Base-by-base conservation (phyloP, 2,888 invertebrate genomes). In the Deroplatys truncata region DNA sequence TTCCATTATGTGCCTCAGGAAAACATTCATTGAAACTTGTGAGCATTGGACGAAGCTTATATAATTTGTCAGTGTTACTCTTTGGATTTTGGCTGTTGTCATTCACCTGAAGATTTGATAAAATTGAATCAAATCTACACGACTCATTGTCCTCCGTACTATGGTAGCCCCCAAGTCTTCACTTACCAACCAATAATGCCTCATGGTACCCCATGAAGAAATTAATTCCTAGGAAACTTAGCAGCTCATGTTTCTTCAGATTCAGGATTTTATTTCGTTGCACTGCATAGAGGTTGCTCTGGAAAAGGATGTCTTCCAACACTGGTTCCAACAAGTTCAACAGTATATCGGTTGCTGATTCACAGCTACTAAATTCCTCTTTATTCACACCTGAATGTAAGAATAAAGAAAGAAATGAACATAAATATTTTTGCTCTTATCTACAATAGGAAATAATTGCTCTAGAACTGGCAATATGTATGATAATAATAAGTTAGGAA, bases 201-300 rank as follows among this genome's bases (percentile, higher is more conserved):
- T 90, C 83, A 84, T 90, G 87, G 35, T 90, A 90, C 0, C 90
- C 88, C 90, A 90, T 89, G 28, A 90, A 84, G n/a, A 90, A 90
- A 89, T 89, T 84, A 28, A 89, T 90, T 28, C 84, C 89, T 56
- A 90, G 84, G 89, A 90, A 89, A 20, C 84, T 43, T n/a, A 84
- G 84, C 13, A 88, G 85, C 28, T 89, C 82, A 29, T 89, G 28
- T 84, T 29, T 56, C 25, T 31, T 89, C 20, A 89, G 28, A 82
- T 31, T 89, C 28, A 89, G n/a, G 4, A 31, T 8, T 49, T 84
- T 72, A 28, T 86, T 72, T 82, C 83, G 86, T 43, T 89, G 87
- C 25, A 84, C 84, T 13, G 86, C 84, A 84, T 84, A 84, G 8
- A 84, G 84, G 5, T 84, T 84, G 13, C 10, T n/a, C 28, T 84